A percentile compares a stretch with the other conserved stretches of the same genome.
Evolutionary conservation across 2,113 vertebrate species (phyloP).

Genomic region (Nasalis larvatus): DNA sequence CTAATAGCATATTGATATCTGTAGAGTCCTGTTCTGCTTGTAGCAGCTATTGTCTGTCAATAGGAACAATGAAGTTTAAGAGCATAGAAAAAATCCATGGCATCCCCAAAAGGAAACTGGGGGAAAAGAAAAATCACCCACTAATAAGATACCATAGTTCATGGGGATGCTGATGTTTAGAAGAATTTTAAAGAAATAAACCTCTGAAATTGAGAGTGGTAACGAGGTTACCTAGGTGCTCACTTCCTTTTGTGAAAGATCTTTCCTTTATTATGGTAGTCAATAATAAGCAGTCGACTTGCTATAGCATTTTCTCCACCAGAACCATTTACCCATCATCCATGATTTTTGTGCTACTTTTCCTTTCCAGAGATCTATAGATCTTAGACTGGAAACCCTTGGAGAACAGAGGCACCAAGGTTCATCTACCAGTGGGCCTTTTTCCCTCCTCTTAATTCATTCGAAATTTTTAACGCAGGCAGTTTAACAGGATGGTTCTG

Average conservation of each 20-base stretch:
- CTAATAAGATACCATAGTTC: background rate
- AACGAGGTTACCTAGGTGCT: rapidly evolving
- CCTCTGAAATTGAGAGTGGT: background rate
- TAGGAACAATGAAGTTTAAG: background rate
- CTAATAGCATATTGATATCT: background rate
- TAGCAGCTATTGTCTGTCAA: background rate
- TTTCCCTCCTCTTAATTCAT: background rate
- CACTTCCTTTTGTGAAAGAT: background rate
- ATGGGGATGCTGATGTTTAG: background rate
- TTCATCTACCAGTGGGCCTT: too few species aligned
- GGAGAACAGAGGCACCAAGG: rapidly evolving
- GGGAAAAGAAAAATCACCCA: background rate
- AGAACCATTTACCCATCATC: background rate
- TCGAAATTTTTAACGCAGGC: background rate
- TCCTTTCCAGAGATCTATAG: background rate
- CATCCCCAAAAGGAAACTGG: background rate
- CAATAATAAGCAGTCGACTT: background rate
- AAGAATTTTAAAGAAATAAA: background rate
- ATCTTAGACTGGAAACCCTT: background rate
- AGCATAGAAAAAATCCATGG: background rate
- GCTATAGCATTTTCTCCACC: background rate
- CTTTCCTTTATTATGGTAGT: background rate
- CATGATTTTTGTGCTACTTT: background rate
- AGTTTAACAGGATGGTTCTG: background rate
- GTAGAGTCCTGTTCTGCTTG: background rate